Conservation (phyloP, 2,797 vertebrate species). For the Molossus alvarezi region DNA sequence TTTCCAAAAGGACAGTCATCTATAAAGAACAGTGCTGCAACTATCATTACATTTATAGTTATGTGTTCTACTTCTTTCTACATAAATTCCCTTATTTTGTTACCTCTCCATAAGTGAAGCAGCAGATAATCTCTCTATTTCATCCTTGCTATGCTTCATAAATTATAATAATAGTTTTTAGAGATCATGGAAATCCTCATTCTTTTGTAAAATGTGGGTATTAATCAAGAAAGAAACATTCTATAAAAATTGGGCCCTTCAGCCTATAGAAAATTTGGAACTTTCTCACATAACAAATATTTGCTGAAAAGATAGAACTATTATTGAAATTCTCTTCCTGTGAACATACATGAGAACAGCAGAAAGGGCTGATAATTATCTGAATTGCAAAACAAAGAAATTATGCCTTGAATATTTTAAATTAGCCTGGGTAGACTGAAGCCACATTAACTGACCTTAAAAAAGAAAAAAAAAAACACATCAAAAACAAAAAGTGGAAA, state of each 20-base stretch:
- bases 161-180: neutral
- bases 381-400: conserved; percentile 72
- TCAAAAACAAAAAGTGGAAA: neutral
- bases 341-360: conserved; percentile 34
- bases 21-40: neutral
- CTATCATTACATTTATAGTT: neutral
- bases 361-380: conserved; percentile 78
- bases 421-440: conserved; percentile 78
- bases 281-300: conserved; percentile 57
- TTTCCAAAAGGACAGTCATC: neutral
- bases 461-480: neutral
- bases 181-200: neutral
- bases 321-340: conserved; percentile 63
- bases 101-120: neutral
- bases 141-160: neutral
- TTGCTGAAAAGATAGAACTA: conserved; percentile 73
- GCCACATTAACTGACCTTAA: neutral
- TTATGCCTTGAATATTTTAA: conserved; percentile 78
- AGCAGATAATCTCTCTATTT: neutral
- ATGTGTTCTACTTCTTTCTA: neutral
- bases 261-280: neutral
- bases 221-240: conserved; percentile 30
- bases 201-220: rapidly evolving
- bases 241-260: conserved; percentile 28
- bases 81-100: neutral